These are phyloP conservation scores for Xylocampa areola DNA, from an alignment of 2,888 invertebrate genomes.

Conservation along the genomic window DNA sequence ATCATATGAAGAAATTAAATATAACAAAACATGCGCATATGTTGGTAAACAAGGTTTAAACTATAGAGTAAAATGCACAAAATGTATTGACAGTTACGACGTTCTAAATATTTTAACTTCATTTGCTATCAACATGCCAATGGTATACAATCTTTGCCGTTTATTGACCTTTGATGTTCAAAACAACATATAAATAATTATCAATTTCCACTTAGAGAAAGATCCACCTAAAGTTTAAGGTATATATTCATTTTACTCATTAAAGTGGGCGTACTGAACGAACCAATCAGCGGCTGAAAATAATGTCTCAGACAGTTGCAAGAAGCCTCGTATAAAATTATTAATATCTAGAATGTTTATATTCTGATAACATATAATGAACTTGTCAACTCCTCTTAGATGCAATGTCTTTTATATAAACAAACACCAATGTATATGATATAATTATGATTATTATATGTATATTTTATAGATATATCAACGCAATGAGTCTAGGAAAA, in stretches of 20 bases:
- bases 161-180: too few species aligned
- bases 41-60: slow-evolving; percentile 2
- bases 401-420: slow-evolving; percentile 33
- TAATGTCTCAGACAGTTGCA: slow-evolving; percentile 17
- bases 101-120: too few species aligned
- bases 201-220: too few species aligned
- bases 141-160: too few species aligned
- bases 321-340: slow-evolving; percentile 34
- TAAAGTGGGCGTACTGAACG: too few species aligned
- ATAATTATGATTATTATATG: slow-evolving; percentile 16
- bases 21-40: not conserved
- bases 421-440: slow-evolving; percentile 28
- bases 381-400: slow-evolving; percentile 49
- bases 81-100: too few species aligned
- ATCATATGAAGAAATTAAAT: not conserved
- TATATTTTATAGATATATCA: slow-evolving; percentile 8
- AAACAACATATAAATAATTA: too few species aligned
- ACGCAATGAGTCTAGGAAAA: slow-evolving; percentile 8
- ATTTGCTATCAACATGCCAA: too few species aligned
- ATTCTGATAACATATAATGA: slow-evolving; percentile 59
- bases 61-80: not conserved
- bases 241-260: too few species aligned
- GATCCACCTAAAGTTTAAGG: too few species aligned
- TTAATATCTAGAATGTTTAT: slow-evolving; percentile 58
- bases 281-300: slow-evolving; percentile 14